A percentile compares a stretch with the other conserved stretches of the same genome.
These are phyloP conservation scores for Eilema caniola DNA, from an alignment of 2,888 invertebrate species.

Conservation along the genomic window DNA sequence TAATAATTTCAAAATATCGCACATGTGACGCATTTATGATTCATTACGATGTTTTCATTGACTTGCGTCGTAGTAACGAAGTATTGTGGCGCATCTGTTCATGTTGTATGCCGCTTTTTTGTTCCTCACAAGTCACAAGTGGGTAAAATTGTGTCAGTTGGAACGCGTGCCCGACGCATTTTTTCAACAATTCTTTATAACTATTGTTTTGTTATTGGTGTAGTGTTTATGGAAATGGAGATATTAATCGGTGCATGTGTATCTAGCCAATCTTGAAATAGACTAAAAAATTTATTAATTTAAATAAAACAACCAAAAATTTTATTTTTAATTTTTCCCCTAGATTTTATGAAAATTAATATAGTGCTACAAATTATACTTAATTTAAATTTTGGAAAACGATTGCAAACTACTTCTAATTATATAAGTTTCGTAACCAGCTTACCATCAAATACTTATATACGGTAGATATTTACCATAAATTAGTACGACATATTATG, in stretches of 20 bases:
- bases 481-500: no score
- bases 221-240: neutral
- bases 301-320: no score
- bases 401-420: neutral
- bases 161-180: slow-evolving; percentile 6
- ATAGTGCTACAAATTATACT: no score
- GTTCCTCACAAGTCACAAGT: slow-evolving; percentile 52
- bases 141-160: slow-evolving; percentile 32
- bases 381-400: no score
- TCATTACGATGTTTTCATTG: slow-evolving; percentile 62
- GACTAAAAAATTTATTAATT: no score
- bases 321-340: no score
- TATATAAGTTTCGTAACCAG: neutral
- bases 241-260: neutral
- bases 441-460: no score
- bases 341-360: no score
- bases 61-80: slow-evolving; percentile 67
- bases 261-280: no score
- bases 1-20: slow-evolving; percentile 39
- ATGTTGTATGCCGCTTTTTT: slow-evolving; percentile 58
- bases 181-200: neutral
- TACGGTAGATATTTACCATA: no score
- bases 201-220: neutral
- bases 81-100: slow-evolving; percentile 80
- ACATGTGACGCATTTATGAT: slow-evolving; percentile 53